These are phyloP conservation scores for Nymphicus hollandicus DNA, from an alignment of 2,113 vertebrate species.

Conservation along the genomic window DNA sequence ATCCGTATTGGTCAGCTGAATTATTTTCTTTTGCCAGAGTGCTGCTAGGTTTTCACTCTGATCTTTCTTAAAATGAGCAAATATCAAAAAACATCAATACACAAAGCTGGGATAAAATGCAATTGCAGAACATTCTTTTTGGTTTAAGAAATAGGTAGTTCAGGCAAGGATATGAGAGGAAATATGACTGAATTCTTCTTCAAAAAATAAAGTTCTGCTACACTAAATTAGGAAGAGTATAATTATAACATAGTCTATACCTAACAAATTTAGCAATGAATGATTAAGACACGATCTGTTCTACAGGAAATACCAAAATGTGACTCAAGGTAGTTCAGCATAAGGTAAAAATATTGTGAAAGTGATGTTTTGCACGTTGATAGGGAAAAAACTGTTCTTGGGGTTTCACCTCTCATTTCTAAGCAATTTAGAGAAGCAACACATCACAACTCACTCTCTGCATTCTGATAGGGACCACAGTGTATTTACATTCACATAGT, in stretches of 20 bases:
- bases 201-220: not conserved
- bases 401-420: not conserved
- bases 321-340: not conserved
- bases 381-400: not conserved
- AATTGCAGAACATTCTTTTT: not conserved
- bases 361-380: not conserved
- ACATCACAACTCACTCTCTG: not conserved
- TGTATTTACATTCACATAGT: not conserved
- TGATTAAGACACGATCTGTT: not conserved
- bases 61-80: not conserved
- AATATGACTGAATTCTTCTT: not conserved
- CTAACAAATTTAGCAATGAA: not conserved
- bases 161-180: not conserved
- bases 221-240: not conserved
- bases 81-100: not conserved
- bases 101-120: not conserved
- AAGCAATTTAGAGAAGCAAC: not conserved
- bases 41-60: not conserved
- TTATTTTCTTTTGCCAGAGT: not conserved
- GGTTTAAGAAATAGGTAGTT: not conserved
- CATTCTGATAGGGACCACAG: not conserved
- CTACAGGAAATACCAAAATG: not conserved
- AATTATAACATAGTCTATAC: not conserved
- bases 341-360: not conserved
- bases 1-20: not conserved